phyloP scores from a whole-genome alignment of 2,888 invertebrate species.

The Labia minor region DNA sequence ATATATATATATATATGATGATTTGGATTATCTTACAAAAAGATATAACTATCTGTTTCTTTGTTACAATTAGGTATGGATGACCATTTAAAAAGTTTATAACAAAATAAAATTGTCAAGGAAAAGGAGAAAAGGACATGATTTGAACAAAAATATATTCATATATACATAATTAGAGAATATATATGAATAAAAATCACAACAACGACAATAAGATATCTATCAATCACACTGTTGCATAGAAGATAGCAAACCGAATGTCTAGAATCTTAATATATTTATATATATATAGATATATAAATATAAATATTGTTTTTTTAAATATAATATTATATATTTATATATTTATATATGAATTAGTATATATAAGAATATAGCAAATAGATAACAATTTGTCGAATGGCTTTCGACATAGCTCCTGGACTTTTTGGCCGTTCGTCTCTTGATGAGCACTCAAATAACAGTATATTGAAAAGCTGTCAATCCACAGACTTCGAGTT shows the following conservation, averaged over 20 bases:
- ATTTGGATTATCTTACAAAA: conserved; percentile 5
- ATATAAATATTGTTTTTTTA: too few species aligned
- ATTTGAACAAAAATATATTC: too few species aligned
- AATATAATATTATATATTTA: conserved; percentile 32
- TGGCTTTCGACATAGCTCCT: conserved; percentile 28
- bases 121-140: too few species aligned
- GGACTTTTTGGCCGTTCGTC: conserved; percentile 25
- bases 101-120: too few species aligned
- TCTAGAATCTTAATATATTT: conserved; percentile 1
- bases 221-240: conserved; percentile 9
- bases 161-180: neutral
- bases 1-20: neutral
- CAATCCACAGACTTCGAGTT: too few species aligned
- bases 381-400: conserved; percentile 33
- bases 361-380: conserved; percentile 28
- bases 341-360: conserved; percentile 30
- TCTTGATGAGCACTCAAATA: conserved; percentile 7
- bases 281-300: conserved; percentile 20
- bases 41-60: neutral
- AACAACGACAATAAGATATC: neutral
- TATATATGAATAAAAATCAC: neutral
- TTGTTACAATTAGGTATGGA: neutral
- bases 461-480: neutral
- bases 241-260: neutral
- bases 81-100: neutral